Evolutionary conservation across 2,113 vertebrate genomes (phyloP).

Genomic region (Rhegmatorhina hoffmannsi): DNA sequence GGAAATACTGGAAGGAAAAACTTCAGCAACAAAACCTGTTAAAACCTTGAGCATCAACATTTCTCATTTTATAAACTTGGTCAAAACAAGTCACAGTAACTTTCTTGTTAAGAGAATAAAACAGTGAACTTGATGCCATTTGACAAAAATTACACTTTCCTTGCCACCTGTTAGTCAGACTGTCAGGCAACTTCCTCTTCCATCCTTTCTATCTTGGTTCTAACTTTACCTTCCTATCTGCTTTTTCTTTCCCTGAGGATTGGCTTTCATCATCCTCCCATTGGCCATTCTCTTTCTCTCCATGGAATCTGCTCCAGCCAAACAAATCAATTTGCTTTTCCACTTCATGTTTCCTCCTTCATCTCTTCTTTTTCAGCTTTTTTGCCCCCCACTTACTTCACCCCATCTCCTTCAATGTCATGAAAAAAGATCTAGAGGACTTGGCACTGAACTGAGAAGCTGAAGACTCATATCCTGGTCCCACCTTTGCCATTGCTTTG

Average conservation of each 20-base stretch:
- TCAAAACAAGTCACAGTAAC: not conserved
- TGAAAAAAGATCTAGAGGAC: not conserved
- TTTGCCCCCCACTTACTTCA: not conserved
- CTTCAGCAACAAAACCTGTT: not conserved
- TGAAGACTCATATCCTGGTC: not conserved
- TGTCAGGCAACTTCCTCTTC: not conserved
- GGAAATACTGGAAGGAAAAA: not conserved
- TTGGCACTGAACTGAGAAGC: not conserved
- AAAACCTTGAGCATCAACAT: not conserved
- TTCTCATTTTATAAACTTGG: not conserved
- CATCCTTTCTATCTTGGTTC: accelerated
- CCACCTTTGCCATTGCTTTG: not conserved
- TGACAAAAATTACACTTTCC: not conserved
- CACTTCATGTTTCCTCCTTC: not conserved
- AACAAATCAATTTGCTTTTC: not conserved
- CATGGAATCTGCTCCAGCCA: not conserved
- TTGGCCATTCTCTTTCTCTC: not conserved
- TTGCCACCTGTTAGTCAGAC: not conserved
- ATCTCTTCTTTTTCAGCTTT: accelerated
- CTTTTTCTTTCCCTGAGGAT: not conserved
- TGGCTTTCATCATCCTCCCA: not conserved
- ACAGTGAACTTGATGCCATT: not conserved
- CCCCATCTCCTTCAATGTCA: not conserved
- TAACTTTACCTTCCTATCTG: not conserved
- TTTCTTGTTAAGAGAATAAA: not conserved